phyloP scores from a whole-genome alignment of 2,888 invertebrate species.

The Toxonevra muliebris region DNA sequence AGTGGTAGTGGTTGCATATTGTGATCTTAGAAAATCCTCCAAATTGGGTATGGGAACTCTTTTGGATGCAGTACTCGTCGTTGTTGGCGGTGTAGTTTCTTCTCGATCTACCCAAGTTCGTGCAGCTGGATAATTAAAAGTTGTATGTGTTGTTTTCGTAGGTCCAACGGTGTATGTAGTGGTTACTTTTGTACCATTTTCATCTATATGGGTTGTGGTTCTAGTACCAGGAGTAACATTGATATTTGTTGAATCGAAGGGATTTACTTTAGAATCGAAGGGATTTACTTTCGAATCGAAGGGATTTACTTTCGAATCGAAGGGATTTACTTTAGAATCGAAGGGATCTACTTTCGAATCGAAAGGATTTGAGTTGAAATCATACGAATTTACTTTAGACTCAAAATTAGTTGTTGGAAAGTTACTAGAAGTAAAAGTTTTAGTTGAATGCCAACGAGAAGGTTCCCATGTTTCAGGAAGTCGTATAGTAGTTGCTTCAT shows the following conservation, averaged over 20 bases:
- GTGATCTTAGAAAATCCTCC: conserved; percentile 37
- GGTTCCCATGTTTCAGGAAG: conserved; percentile 30
- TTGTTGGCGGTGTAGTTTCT: conserved; percentile 1
- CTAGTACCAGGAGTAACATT: too few relatives aligned
- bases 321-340: too few relatives aligned
- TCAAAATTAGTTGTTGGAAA: too few relatives aligned
- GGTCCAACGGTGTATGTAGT: conserved; percentile 33
- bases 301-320: too few relatives aligned
- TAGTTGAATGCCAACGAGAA: conserved; percentile 14
- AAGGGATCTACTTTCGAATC: too few relatives aligned
- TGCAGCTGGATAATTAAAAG: background rate
- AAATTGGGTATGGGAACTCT: conserved; percentile 34
- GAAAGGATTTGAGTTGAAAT: too few relatives aligned
- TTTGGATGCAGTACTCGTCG: conserved; percentile 14
- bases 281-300: too few relatives aligned
- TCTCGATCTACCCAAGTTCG: background rate
- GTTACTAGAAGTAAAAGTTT: conserved; percentile 5
- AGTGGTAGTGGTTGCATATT: conserved; percentile 27
- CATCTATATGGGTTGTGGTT: conserved; percentile 38
- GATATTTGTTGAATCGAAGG: too few relatives aligned
- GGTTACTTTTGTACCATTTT: conserved; percentile 44
- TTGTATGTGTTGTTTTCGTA: conserved; percentile 22
- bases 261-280: too few relatives aligned
- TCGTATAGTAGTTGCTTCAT: too few relatives aligned
- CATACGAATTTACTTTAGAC: too few relatives aligned